A percentile compares a stretch with the other conserved stretches of the same genome.
Evolutionary conservation across 2,888 invertebrate genomes (phyloP).

Genomic region (Drosophila maculinotata): DNA sequence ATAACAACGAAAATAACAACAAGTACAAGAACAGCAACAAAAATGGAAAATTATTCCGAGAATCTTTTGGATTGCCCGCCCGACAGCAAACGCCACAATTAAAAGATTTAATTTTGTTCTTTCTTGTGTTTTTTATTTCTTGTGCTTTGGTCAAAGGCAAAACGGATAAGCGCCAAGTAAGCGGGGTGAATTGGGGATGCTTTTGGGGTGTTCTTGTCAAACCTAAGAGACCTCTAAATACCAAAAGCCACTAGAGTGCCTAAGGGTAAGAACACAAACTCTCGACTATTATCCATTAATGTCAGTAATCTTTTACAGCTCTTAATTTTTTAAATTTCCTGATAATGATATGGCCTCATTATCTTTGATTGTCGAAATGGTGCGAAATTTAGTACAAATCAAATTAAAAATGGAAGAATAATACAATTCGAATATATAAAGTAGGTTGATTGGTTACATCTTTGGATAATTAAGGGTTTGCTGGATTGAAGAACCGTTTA

Average conservation of each 20-base stretch:
- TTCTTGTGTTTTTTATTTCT: constrained; percentile 8
- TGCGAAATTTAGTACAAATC: background rate
- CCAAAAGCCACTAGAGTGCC: constrained; percentile 40
- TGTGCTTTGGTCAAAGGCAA: constrained; percentile 30
- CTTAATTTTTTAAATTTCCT: constrained; percentile 1
- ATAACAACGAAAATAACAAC: constrained; percentile 28
- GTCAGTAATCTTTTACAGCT: constrained; percentile 39
- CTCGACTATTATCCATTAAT: constrained; percentile 25
- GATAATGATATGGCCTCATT: constrained; percentile 23
- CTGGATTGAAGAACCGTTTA: background rate
- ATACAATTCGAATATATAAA: no score
- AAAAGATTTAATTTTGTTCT: constrained; percentile 58
- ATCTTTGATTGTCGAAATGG: background rate
- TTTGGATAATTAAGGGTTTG: no score
- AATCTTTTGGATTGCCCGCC: constrained; percentile 67
- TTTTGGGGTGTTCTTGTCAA: constrained; percentile 32
- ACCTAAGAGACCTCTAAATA: constrained; percentile 51
- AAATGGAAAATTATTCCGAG: constrained; percentile 78
- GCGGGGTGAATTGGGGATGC: constrained; percentile 5
- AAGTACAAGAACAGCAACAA: constrained; percentile 41
- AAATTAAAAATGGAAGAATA: background rate
- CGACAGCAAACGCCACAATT: constrained; percentile 70
- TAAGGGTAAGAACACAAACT: background rate
- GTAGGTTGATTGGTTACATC: background rate
- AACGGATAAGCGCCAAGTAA: constrained; percentile 32